Evolutionary conservation across 2,797 vertebrate species (phyloP).

Genomic region (Graptemys geographica): DNA sequence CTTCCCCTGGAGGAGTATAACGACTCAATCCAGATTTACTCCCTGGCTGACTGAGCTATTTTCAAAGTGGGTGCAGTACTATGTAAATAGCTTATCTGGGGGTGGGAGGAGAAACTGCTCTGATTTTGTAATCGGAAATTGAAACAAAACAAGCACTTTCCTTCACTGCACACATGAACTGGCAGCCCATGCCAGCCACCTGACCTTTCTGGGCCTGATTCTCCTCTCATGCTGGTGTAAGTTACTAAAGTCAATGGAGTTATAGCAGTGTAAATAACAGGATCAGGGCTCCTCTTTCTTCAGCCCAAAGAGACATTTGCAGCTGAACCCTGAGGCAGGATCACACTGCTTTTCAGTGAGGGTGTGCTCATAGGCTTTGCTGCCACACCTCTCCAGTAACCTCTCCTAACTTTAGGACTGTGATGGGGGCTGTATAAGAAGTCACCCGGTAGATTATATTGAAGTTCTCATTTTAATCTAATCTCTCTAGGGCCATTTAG

Average conservation of each 20-base stretch:
- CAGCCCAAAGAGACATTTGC: not conserved
- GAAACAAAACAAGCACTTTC: conserved; percentile 75
- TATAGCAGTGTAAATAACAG: not conserved
- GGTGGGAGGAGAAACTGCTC: conserved; percentile 76
- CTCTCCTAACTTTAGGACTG: not conserved
- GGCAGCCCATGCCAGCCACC: conserved; percentile 58
- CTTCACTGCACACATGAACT: conserved; percentile 73
- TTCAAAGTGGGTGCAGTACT: conserved; percentile 72
- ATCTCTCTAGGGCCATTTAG: not conserved
- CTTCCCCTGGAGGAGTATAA: conserved; percentile 53
- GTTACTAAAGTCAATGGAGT: conserved; percentile 19
- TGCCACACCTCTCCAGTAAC: not conserved
- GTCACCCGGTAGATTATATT: not conserved
- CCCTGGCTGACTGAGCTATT: conserved; percentile 69
- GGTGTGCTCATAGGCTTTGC: not conserved
- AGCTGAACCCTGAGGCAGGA: not conserved
- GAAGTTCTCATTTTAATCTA: not conserved
- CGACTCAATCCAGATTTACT: conserved; percentile 69
- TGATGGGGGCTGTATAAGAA: not conserved
- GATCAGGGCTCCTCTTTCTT: not conserved
- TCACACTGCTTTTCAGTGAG: not conserved
- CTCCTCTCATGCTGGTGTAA: conserved; percentile 32
- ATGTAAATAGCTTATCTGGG: conserved; percentile 74
- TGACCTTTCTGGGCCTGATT: conserved; percentile 49
- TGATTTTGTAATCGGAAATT: conserved; percentile 73